Conservation (phyloP, 1,140 invertebrate genomes). For the Drosophila albomicans region DNA sequence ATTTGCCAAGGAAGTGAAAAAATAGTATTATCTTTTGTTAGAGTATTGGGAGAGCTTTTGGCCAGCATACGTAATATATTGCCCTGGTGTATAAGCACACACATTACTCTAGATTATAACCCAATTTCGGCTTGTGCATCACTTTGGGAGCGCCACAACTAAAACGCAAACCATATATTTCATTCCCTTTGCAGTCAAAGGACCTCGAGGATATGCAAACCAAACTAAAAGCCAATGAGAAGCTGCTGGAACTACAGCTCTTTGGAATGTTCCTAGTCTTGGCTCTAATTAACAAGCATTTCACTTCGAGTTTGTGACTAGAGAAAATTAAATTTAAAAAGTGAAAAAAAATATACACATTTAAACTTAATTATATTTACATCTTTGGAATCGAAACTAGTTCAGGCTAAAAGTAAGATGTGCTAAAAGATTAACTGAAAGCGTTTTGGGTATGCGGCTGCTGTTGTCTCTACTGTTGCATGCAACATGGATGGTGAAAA, state of each 20-base stretch:
- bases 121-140: constrained; percentile 28
- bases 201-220: constrained; percentile 32
- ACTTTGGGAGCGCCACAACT: constrained; percentile 27
- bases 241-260: not conserved
- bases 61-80: constrained; percentile 22
- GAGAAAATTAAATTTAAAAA: constrained; percentile 4
- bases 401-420: not conserved
- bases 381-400: constrained; percentile 14
- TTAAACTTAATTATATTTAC: constrained; percentile 2
- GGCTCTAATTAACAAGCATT: constrained; percentile 42
- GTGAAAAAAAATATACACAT: constrained; percentile 11
- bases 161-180: constrained; percentile 34
- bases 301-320: constrained; percentile 4
- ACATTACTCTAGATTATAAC: constrained; percentile 33
- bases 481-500: constrained; percentile 94
- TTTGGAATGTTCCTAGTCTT: constrained; percentile 19
- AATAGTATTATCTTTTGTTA: not conserved
- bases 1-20: not conserved
- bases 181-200: constrained; percentile 46
- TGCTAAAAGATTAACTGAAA: constrained; percentile 14
- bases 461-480: constrained; percentile 74
- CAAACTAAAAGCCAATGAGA: constrained; percentile 15
- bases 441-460: constrained; percentile 74
- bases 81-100: constrained; percentile 18
- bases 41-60: constrained; percentile 4